A percentile compares a stretch with the other conserved stretches of the same genome.
Evolutionary conservation across 30 jellyfish, hydroid and myxozoan species (phyloP).

Genomic region (Hydra vulgaris): DNA sequence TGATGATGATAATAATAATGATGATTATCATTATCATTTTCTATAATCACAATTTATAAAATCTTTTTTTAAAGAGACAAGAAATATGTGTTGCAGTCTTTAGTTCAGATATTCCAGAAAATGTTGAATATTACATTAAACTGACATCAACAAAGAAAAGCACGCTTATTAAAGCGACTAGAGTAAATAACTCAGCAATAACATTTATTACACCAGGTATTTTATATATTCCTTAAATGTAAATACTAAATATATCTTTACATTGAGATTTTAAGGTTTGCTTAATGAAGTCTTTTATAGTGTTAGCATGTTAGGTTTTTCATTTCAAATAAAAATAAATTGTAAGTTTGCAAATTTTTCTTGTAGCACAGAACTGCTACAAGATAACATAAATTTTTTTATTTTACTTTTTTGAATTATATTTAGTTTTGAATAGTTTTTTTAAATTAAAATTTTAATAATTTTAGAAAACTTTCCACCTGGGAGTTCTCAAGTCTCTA

Average conservation of each 20-base stretch:
- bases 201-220: conserved; percentile 21
- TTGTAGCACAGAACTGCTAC: too few relatives aligned
- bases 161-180: conserved; percentile 8
- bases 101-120: conserved; percentile 17
- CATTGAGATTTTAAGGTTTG: too few relatives aligned
- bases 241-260: too few relatives aligned
- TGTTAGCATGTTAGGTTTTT: too few relatives aligned
- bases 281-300: too few relatives aligned
- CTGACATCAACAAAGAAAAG: not conserved
- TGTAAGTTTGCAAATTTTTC: too few relatives aligned
- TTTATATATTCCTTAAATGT: too few relatives aligned
- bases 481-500: not conserved
- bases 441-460: too few relatives aligned
- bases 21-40: too few relatives aligned
- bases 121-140: conserved; percentile 8
- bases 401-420: not conserved
- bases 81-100: conserved; percentile 6
- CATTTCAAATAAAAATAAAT: too few relatives aligned
- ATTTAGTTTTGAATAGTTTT: too few relatives aligned
- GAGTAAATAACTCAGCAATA: not conserved
- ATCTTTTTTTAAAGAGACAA: not conserved
- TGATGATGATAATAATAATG: not conserved
- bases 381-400: too few relatives aligned
- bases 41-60: not conserved
- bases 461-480: not conserved